Conservation (phyloP, 2,888 invertebrate species). For the Athalia rosae region DNA sequence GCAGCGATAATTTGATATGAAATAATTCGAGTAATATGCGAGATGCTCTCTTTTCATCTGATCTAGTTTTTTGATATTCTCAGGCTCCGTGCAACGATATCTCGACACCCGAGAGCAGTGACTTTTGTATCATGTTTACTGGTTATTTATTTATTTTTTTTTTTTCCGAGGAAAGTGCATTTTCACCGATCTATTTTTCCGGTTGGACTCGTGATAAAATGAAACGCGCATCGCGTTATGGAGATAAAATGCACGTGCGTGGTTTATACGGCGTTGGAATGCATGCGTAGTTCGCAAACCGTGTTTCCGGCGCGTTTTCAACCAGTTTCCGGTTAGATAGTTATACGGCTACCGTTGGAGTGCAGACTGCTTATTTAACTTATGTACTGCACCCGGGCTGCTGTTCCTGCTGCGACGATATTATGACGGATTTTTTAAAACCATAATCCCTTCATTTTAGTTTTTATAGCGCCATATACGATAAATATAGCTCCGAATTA, state of each 20-base stretch:
- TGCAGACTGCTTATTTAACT: too few relatives aligned
- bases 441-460: constrained; percentile 9
- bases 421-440: constrained; percentile 14
- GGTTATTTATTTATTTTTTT: neutral
- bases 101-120: constrained; percentile 9
- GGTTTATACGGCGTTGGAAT: neutral
- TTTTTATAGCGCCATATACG: constrained; percentile 8
- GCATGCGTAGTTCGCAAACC: constrained; percentile 26
- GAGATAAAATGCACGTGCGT: constrained; percentile 22
- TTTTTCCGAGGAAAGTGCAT: neutral
- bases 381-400: too few relatives aligned
- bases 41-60: neutral
- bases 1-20: neutral
- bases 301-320: constrained; percentile 32
- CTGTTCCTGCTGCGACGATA: neutral
- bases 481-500: constrained; percentile 7
- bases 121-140: neutral
- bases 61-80: neutral
- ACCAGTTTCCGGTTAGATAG: constrained; percentile 19
- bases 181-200: neutral
- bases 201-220: neutral
- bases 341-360: neutral
- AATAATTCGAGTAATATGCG: neutral
- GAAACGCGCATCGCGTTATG: neutral
- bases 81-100: constrained; percentile 2